Evolutionary conservation across 2,113 vertebrate species (phyloP), one percentile per base, ranked within the genome.

Genomic region (Sapayoa aenigma): DNA sequence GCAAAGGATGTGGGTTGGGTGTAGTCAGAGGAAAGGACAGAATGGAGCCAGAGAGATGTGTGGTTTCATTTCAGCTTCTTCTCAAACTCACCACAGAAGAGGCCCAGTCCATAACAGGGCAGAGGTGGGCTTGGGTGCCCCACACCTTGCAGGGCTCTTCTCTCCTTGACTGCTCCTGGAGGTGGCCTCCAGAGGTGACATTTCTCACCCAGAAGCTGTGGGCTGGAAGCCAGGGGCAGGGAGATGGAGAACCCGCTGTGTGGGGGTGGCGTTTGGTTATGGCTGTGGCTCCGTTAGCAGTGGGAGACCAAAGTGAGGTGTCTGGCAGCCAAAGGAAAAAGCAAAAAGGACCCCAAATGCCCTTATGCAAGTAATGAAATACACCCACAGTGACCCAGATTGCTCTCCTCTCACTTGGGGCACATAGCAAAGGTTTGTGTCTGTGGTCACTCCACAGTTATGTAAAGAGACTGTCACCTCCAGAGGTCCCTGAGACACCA

Each of bases 1-100:
- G 53, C 84, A 93, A 94, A 95, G 93, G 91, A 88, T 94, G 92
- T 95, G 94, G 95, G 91, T 95, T 94, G 91, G 85, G 94, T 6
- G 68, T 78, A 74, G 69, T 87, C 86, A 47, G 62, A 93, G 88
- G 83, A 82, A 66, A 89, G 94, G 89, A 85, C 89, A 78, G 71
- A 84, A 60, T 75, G 3, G 4, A 89, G 71, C 90, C 94, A 93
- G 75, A 53, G 41, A 65, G 19, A 22, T 6, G 2, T 0, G 3
- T 41, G 62, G 69, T 95, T 96, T 95, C 87, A 69, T 87, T 93
- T 95, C 79, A 81, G 3, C 60, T 75, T 84, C 71, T 90, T 86
- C 72, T 90, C 65, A 77, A 49, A 59, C 18, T 59, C 58, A 30
- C 0, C 1, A 31, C 33, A 71, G 63, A 69, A 63, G 52, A 72